Percentiles rank a stretch among this genome's conserved stretches.
Conservation (phyloP, 2,797 vertebrate genomes). For the Danio jaintianensis region DNA sequence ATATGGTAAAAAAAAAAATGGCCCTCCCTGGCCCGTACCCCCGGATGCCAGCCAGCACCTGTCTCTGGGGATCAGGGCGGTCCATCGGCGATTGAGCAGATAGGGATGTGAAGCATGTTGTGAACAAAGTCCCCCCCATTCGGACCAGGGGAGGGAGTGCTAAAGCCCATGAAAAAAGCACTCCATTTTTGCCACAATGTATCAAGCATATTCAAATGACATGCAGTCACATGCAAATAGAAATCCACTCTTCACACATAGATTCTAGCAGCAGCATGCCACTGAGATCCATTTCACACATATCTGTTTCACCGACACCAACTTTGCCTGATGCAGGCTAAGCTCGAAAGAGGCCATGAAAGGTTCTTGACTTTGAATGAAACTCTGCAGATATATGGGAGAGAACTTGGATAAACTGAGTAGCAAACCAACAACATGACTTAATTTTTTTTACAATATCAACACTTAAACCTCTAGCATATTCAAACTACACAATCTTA, state of each 20-base stretch:
- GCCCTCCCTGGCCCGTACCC: slow-evolving; percentile 44
- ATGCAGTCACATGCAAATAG: slow-evolving; percentile 63
- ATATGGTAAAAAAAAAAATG: slow-evolving; percentile 58
- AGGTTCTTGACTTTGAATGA: slow-evolving; percentile 3
- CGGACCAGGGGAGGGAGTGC: neutral
- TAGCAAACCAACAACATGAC: neutral
- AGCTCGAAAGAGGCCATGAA: neutral
- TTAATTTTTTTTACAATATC: neutral
- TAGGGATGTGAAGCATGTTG: slow-evolving; percentile 64
- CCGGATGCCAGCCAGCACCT: slow-evolving; percentile 65
- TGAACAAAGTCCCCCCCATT: slow-evolving; percentile 19
- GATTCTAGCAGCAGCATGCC: slow-evolving; percentile 75
- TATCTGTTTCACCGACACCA: slow-evolving; percentile 68
- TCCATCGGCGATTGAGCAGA: slow-evolving; percentile 60
- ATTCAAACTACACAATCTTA: too few species aligned
- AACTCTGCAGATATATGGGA: neutral
- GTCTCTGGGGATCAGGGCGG: slow-evolving; percentile 73
- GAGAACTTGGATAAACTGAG: neutral
- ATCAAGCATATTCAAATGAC: slow-evolving; percentile 61
- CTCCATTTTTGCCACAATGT: slow-evolving; percentile 47
- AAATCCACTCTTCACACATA: slow-evolving; percentile 75
- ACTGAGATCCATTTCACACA: slow-evolving; percentile 78
- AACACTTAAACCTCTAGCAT: neutral
- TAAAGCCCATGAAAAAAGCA: neutral
- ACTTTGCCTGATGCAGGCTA: slow-evolving; percentile 59